phyloP scores from a whole-genome alignment of 2,888 invertebrate species.

The Epinotia brunnichana region DNA sequence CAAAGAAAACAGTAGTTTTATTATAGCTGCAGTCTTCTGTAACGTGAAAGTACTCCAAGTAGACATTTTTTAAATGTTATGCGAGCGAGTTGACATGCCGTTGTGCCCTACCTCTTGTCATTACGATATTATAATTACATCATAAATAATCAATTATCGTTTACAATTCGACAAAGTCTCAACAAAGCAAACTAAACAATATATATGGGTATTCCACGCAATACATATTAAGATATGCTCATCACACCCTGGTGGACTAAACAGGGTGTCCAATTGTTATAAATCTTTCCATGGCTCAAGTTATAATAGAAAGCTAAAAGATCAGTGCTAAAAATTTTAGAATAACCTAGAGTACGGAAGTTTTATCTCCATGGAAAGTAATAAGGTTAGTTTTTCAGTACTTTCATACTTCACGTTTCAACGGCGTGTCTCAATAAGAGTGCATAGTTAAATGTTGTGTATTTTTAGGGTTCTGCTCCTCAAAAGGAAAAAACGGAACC shows the following conservation, averaged over 20 bases:
- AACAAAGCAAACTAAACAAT: too few relatives aligned
- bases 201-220: too few relatives aligned
- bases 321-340: neutral
- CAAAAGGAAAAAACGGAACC: too few relatives aligned
- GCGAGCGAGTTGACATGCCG: neutral
- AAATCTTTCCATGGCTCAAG: neutral
- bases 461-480: too few relatives aligned
- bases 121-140: too few relatives aligned
- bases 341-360: conserved; percentile 1
- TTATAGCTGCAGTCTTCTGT: neutral
- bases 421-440: too few relatives aligned
- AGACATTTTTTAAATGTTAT: neutral
- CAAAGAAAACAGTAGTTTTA: neutral
- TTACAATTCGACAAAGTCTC: too few relatives aligned
- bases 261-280: too few relatives aligned
- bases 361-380: conserved; percentile 12
- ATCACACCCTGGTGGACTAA: too few relatives aligned
- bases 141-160: too few relatives aligned
- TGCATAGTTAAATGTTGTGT: too few relatives aligned
- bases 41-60: neutral
- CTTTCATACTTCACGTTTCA: neutral
- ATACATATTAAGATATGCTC: too few relatives aligned
- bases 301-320: neutral
- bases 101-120: neutral
- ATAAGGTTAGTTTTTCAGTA: conserved; percentile 20